Base-by-base conservation (phyloP, 2,113 vertebrate species). In the Chiloscyllium plagiosum region DNA sequence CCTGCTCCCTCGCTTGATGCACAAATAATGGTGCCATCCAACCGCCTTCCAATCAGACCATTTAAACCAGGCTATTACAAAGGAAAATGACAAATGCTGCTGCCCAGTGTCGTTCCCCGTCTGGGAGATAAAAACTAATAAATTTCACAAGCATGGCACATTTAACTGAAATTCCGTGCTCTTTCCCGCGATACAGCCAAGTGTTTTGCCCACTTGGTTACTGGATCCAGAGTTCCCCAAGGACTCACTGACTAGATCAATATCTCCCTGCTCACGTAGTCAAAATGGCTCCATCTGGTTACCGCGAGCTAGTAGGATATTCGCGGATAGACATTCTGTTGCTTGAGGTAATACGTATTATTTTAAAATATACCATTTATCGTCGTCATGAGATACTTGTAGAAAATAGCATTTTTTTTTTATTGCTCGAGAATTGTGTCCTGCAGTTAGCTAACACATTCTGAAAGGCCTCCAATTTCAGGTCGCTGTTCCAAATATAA, bases 141-240 rank as follows among this genome's bases (percentile, higher is more conserved):
- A 96, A 97, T 97, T 97, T 96, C 96, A 96, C 96, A 96, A 97
- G 97, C 97, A 97, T 97, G 97, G 97, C 97, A 97, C 96, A 76
- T 97, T 96, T 97, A 97, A 97, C 97, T 97, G 97, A 97, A 96
- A 97, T 97, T 97, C 97, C 96, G 97, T 97, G 97, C 94, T 96
- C 97, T 97, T 97, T 97, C 97, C 37, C 97, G 97, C 96, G 96
- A 96, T 72, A 96, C 96, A 97, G 97, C 96, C 61, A 15, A 97
- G 97, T 96, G 56, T 96, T 96, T n/a, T 65, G 96, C 66, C 68
- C 69, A 95, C 94, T 72, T 13, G 13, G 24, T 70, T 95, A 72
- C 12, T 95, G 94, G 26, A 95, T 52, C 94, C 52, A 52, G 94
- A 33, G 68, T 52, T 95, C 68, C 68, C 94, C 42, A 72, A 47